phyloP scores from a whole-genome alignment of 2,797 vertebrate species.

The Triplophysa yarkandensis region DNA sequence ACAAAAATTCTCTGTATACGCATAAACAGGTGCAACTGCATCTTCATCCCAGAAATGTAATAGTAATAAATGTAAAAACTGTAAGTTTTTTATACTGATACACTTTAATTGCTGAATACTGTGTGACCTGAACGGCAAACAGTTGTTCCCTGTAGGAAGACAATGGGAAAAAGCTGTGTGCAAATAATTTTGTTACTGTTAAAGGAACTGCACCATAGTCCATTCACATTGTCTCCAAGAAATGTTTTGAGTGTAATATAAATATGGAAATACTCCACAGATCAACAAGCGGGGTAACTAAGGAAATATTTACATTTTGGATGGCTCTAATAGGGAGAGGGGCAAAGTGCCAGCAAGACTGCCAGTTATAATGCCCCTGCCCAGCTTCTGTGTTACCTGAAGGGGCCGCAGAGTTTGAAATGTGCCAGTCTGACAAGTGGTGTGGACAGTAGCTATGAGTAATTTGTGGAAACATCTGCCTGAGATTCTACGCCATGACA shows the following conservation, averaged over 20 bases:
- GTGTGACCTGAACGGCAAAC: not conserved
- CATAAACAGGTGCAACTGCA: not conserved
- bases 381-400: constrained; percentile 21
- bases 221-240: constrained; percentile 55
- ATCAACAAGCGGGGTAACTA: constrained; percentile 60
- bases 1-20: not conserved
- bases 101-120: not conserved
- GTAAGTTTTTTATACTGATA: not conserved
- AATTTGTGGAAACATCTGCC: constrained; percentile 12
- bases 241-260: constrained; percentile 59
- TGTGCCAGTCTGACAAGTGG: constrained; percentile 1
- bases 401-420: constrained; percentile 6
- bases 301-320: constrained; percentile 63
- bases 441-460: constrained; percentile 24
- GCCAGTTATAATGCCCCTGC: constrained; percentile 43
- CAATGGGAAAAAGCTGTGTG: not conserved
- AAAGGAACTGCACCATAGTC: constrained; percentile 43
- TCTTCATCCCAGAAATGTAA: not conserved
- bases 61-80: not conserved
- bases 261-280: constrained; percentile 61
- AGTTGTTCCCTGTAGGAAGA: constrained; percentile 13
- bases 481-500: not conserved
- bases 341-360: constrained; percentile 53
- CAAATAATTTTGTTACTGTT: constrained; percentile 33
- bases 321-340: constrained; percentile 55